Base-by-base conservation (phyloP, 2,797 vertebrate species). In the Tinamus major region DNA sequence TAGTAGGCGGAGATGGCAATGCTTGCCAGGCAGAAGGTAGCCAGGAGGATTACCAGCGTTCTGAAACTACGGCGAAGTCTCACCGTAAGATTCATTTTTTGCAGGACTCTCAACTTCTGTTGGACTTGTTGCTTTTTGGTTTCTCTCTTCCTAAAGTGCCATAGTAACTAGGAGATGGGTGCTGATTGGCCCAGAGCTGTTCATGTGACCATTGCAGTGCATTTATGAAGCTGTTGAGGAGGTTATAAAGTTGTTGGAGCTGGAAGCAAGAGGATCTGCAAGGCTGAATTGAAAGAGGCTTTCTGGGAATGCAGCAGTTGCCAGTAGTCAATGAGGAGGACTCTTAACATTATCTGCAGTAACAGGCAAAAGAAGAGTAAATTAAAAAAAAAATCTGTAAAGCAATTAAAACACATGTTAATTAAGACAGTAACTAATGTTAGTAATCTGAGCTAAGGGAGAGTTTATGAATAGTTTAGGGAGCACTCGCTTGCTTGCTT, bases 191-290 rank as follows among this genome's bases (percentile, higher is more conserved):
- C 95, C 96, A 78, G 35, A 65, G 80, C 35, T 2, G 72, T 98
- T 99, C 98, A 99, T 99, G 99, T 99, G 98, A 99, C 99, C 99
- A 99, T 99, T 97, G 98, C 99, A 99, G 98, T 98, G 96, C 98
- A 97, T 98, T 96, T 97, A 96, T n/a, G 59, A 95, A 79, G 63
- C 18, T 46, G 37, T 51, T 0, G 8, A 58, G 62, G 92, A 83
- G 76, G 37, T 70, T 96, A 92, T 92, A 87, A 97, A 91, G 87
- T 62, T 87, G 74, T 90, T 7, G 61, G 88, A 87, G 53, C 0
- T 16, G 90, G 84, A 94, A 95, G 83, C 93, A 77, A 90, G 63
- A 37, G 48, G 83, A 87, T 62, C 72, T 42, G 24, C 67, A 93
- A 67, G 65, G 78, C 63, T 88, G 68, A 95, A 89, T 24, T 87